Percentiles rank a stretch among this genome's conserved stretches.
Evolutionary conservation across 1,140 invertebrate genomes (phyloP).

Genomic region (Wiebesia pumilae): DNA sequence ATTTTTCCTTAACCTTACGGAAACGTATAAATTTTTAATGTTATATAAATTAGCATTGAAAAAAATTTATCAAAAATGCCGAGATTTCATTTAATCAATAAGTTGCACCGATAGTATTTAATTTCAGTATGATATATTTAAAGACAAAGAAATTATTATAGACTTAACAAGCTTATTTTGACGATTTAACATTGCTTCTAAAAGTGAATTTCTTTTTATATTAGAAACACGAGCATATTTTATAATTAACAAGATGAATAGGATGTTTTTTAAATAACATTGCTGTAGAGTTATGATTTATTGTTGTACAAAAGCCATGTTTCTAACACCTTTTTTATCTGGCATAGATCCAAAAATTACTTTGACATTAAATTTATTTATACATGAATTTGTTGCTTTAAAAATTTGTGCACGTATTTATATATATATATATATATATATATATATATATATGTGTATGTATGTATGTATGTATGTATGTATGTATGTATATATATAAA

Average conservation of each 20-base stretch:
- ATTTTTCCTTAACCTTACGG: no score
- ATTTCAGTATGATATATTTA: neutral
- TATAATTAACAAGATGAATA: neutral
- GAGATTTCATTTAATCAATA: no score
- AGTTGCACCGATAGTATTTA: neutral
- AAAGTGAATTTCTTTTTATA: neutral
- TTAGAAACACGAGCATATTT: constrained; percentile 14
- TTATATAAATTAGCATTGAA: no score
- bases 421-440: neutral
- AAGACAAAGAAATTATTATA: neutral
- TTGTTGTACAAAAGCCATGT: constrained; percentile 7
- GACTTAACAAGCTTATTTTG: neutral
- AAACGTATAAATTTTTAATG: no score
- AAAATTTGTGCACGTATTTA: neutral
- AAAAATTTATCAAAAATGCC: no score
- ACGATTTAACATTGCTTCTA: neutral
- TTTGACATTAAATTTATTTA: neutral
- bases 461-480: neutral
- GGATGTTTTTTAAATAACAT: constrained; percentile 15
- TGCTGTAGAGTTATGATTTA: constrained; percentile 2
- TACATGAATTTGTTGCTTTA: constrained; percentile 5
- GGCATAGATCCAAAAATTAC: neutral
- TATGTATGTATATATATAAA: neutral
- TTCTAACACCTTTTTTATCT: constrained; percentile 2
- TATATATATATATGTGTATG: neutral